A percentile compares a stretch with the other conserved stretches of the same genome.
Conservation (phyloP, 2,888 invertebrate genomes). For the Caenorhabditis parvicauda region DNA sequence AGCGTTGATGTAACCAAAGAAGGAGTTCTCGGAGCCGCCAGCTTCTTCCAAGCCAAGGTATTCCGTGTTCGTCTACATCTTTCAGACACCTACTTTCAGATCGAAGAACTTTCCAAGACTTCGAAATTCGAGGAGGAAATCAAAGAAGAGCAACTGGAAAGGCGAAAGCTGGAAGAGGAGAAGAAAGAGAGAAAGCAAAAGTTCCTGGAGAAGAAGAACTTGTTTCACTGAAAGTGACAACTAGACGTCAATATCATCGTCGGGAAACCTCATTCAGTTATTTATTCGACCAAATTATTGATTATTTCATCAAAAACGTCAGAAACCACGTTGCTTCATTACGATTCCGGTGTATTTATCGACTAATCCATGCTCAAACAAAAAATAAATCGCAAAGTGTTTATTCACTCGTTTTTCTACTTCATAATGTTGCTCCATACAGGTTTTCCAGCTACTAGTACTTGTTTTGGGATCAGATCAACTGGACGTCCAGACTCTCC, state of each 20-base stretch:
- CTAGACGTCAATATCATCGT: too few species aligned
- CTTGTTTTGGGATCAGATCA: slow-evolving; percentile 15
- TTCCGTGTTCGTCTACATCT: too few species aligned
- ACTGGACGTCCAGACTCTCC: slow-evolving; percentile 7
- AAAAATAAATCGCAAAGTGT: too few species aligned
- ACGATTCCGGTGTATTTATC: too few species aligned
- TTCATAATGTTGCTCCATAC: too few species aligned
- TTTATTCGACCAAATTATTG: too few species aligned
- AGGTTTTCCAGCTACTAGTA: too few species aligned
- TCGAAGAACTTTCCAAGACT: slow-evolving; percentile 42
- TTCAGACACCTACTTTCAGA: slow-evolving; percentile 17
- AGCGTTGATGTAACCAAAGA: slow-evolving; percentile 49
- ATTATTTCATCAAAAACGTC: too few species aligned
- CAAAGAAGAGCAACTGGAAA: slow-evolving; percentile 43
- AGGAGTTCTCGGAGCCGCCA: slow-evolving; percentile 45
- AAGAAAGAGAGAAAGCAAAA: slow-evolving; percentile 33
- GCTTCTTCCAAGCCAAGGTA: slow-evolving; percentile 52
- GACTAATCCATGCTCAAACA: too few species aligned
- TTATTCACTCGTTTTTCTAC: too few species aligned
- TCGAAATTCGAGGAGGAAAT: slow-evolving; percentile 48
- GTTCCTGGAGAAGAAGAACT: slow-evolving; percentile 40
- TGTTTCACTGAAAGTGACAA: slow-evolving; percentile 47
- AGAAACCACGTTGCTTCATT: too few species aligned
- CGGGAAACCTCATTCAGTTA: too few species aligned
- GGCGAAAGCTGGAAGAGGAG: slow-evolving; percentile 36